Base-by-base conservation (phyloP, 1,140 invertebrate genomes). In the Pseudomyrmex dendroicus region DNA sequence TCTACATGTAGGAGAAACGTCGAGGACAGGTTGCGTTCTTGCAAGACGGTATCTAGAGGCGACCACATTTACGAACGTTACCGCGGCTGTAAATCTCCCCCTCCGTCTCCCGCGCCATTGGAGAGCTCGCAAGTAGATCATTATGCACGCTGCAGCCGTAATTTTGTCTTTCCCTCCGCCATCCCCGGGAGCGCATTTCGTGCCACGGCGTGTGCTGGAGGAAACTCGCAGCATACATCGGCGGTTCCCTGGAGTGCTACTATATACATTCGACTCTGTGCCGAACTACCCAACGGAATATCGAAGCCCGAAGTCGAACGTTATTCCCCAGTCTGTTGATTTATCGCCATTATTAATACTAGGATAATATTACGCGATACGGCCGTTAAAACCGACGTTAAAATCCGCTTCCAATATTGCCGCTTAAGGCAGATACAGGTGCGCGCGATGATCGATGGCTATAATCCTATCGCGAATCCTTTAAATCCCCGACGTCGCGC, bases 121-220 rank as follows among this genome's bases (percentile, higher is more conserved):
- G 66, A 85, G 78, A 87, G 62, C 84, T 82, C 70, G 73, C 89
- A 86, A 90, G 87, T 89, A 90, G 87, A 89, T 90, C 85, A 91
- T 91, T 90, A 91, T 90, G 83, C 89, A 78, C 78, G 84, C 85
- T 90, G 84, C 88, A 89, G 57, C 83, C 64, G 87, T 89, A 91
- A 91, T 90, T 90, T 90, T 88, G 83, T 87, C 83, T 83, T 89
- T 82, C 85, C 52, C 44, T 48, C 20, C 44, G 46, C 80, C 70
- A 77, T 73, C 22, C 63, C 50, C 62, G 46, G 5, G 46, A 87
- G 25, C 57, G 86, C 73, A 74, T 87, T 87, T 59, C 70, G 70
- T 68, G 44, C 63, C 13, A 17, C 82, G 17, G 44, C 68, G 61
- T 61, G 59, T 61, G 59, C 68, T 22, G n/a, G 48, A 78, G 64